These are phyloP conservation scores for Drosophila saltans DNA, from an alignment of 1,140 invertebrate genomes.

Conservation along the genomic window DNA sequence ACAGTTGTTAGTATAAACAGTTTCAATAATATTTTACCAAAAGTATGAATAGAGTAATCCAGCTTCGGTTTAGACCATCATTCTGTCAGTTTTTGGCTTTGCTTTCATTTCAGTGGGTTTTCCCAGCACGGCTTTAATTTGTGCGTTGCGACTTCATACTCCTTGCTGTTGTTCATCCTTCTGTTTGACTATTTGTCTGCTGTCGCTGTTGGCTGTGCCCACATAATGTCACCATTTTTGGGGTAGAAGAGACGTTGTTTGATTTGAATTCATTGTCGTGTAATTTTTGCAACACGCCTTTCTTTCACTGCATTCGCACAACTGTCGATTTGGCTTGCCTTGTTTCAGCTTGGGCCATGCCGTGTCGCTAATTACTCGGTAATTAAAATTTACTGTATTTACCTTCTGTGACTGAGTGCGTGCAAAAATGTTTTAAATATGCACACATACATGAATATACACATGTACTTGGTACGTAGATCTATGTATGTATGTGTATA, in stretches of 20 bases:
- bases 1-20: no score
- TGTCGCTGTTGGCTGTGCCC: conserved; percentile 50
- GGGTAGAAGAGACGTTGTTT: conserved; percentile 65
- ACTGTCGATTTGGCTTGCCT: conserved; percentile 21
- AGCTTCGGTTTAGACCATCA: no score
- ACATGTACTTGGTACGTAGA: conserved; percentile 9
- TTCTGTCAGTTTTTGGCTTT: conserved; percentile 17
- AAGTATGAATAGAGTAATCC: not conserved
- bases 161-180: conserved; percentile 12
- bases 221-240: conserved; percentile 72
- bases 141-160: not conserved
- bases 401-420: conserved; percentile 51
- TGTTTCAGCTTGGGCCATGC: conserved; percentile 39
- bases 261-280: conserved; percentile 78
- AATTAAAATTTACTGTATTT: conserved; percentile 77
- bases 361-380: conserved; percentile 79
- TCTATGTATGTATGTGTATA: not conserved
- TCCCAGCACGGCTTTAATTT: not conserved
- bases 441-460: conserved; percentile 9
- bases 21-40: no score
- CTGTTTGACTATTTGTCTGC: conserved; percentile 30
- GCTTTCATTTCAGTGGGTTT: not conserved
- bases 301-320: conserved; percentile 1
- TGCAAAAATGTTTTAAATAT: conserved; percentile 71
- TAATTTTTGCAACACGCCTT: conserved; percentile 59